Evolutionary conservation across 1,140 invertebrate species (phyloP).

Genomic region (Ephestia elutella): DNA sequence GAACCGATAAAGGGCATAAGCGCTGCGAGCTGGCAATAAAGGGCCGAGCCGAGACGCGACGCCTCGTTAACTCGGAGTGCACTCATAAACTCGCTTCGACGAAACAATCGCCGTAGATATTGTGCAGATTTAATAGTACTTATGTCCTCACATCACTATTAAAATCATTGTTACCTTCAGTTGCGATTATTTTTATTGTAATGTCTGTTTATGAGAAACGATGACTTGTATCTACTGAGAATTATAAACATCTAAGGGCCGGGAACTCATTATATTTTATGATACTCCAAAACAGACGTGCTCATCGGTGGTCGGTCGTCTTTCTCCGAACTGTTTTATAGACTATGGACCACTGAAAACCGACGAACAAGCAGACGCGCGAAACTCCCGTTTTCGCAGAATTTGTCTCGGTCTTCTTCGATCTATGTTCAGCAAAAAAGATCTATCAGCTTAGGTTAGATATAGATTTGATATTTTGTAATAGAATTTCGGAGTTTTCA

Average conservation of each 20-base stretch:
- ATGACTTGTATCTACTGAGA: constrained; percentile 6
- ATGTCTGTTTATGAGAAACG: constrained; percentile 1
- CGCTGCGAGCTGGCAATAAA: constrained; percentile 41
- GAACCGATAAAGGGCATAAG: constrained; percentile 63
- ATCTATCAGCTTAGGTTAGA: too few relatives aligned
- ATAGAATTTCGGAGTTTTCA: too few relatives aligned
- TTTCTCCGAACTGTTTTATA: constrained; percentile 65
- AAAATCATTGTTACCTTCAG: constrained; percentile 8
- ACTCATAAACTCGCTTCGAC: constrained; percentile 59
- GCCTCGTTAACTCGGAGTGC: constrained; percentile 56
- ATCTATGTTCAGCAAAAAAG: background rate
- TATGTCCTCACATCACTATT: constrained; percentile 8
- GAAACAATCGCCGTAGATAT: constrained; percentile 42
- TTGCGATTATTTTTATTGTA: background rate
- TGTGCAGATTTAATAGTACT: constrained; percentile 13
- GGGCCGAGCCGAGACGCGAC: constrained; percentile 34
- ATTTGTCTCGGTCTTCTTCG: constrained; percentile 18
- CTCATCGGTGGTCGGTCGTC: constrained; percentile 42
- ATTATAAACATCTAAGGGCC: constrained; percentile 4
- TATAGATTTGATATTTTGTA: background rate
- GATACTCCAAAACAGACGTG: constrained; percentile 49
- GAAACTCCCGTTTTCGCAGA: constrained; percentile 47
- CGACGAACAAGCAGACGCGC: constrained; percentile 47
- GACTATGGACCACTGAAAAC: constrained; percentile 61
- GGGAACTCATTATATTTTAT: constrained; percentile 39